Percentiles rank a stretch among this genome's conserved stretches.
Conservation (phyloP, 2,113 vertebrate genomes). For the Megaleporinus macrocephalus region DNA sequence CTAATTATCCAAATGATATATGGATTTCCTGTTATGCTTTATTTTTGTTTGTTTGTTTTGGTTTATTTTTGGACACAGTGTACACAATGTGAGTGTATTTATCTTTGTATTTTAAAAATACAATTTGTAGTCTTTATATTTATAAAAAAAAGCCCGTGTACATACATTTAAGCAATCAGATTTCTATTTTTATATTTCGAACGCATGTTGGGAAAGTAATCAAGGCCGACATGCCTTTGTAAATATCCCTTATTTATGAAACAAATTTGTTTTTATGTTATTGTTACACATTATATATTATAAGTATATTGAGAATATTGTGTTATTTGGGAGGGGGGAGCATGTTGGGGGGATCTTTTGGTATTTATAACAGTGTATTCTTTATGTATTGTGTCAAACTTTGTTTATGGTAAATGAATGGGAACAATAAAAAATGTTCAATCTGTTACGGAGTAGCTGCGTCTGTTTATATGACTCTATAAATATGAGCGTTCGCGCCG, state of each 20-base stretch:
- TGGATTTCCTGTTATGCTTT: conserved; percentile 86
- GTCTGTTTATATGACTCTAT: neutral
- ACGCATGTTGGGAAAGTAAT: conserved; percentile 79
- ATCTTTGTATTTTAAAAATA: conserved; percentile 99
- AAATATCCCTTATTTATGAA: conserved; percentile 77
- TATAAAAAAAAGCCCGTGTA: conserved; percentile 86
- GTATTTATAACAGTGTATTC: conserved; percentile 57
- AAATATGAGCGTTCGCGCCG: too few relatives aligned
- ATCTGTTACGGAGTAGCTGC: conserved; percentile 9
- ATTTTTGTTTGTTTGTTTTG: neutral
- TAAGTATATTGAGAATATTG: conserved; percentile 58
- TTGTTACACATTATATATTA: conserved; percentile 65
- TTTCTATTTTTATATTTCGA: conserved; percentile 99
- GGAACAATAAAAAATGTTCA: conserved; percentile 40
- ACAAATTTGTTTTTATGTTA: conserved; percentile 71
- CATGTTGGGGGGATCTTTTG: conserved; percentile 38
- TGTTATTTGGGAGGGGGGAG: conserved; percentile 51
- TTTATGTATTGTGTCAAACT: conserved; percentile 56
- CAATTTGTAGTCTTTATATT: conserved; percentile 99
- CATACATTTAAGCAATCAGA: conserved; percentile 89
- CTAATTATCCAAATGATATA: conserved; percentile 92
- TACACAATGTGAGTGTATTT: conserved; percentile 99
- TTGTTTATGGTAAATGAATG: conserved; percentile 38
- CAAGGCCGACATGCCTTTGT: conserved; percentile 73
- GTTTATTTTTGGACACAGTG: conserved; percentile 79